Conservation (phyloP, 2,797 vertebrate species). For the Poecilia picta region DNA sequence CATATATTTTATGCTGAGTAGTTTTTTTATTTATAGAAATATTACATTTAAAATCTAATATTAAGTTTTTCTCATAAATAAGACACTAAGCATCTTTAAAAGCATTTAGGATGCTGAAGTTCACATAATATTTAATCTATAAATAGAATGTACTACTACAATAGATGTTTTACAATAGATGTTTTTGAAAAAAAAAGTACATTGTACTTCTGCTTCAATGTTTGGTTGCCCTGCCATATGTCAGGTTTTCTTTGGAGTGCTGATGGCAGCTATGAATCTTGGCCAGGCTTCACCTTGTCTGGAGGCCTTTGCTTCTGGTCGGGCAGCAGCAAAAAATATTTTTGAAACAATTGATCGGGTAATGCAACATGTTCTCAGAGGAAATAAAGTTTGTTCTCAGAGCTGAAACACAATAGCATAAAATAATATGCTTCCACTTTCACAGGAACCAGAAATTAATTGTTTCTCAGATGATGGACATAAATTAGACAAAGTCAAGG, state of each 20-base stretch:
- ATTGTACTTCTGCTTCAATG: neutral
- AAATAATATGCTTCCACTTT: slow-evolving; percentile 15
- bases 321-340: slow-evolving; percentile 82
- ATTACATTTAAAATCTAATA: neutral
- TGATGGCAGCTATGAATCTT: slow-evolving; percentile 82
- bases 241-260: slow-evolving; percentile 86
- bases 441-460: slow-evolving; percentile 90
- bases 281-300: slow-evolving; percentile 84
- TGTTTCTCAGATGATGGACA: slow-evolving; percentile 94
- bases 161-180: neutral
- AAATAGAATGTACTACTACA: neutral
- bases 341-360: slow-evolving; percentile 86
- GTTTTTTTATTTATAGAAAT: neutral
- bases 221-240: slow-evolving; percentile 10
- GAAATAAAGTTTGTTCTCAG: neutral
- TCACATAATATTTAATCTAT: neutral
- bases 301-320: slow-evolving; percentile 84
- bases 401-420: neutral
- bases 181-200: neutral
- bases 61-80: neutral
- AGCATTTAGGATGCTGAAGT: neutral
- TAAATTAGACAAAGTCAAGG: slow-evolving; percentile 89
- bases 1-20: neutral
- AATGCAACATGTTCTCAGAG: slow-evolving; percentile 22
- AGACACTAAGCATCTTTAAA: neutral